Base-by-base conservation (phyloP, 2,888 invertebrate genomes). In the Frankliniella fusca region DNA sequence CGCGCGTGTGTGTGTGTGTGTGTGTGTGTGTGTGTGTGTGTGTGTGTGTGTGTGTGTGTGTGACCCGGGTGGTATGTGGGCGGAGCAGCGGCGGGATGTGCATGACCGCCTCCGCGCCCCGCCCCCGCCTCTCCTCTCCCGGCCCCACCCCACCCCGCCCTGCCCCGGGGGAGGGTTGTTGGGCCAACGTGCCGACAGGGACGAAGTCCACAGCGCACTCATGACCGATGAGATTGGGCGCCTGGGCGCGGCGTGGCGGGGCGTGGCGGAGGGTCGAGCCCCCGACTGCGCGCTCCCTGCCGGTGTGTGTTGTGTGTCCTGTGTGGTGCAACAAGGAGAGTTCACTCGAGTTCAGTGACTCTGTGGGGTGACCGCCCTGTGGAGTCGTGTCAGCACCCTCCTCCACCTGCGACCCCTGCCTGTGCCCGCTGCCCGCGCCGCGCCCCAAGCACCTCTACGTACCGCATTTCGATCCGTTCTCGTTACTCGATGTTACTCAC, bases 181-280 rank as follows among this genome's bases (percentile, higher is more conserved):
- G 70, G 70, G 23, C 27, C 70, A 27, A 76, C 70, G 23, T 9
- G 70, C 70, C 70, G 70, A 70, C 70, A 61, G 61, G 15, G 20
- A 18, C 20, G 11, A 9, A 15, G 61, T n/a, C 18, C 61, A 18
- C 18, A 18, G n/a, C 61, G 61, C 61, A 61, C 70, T 76, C 70
- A 76, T 76, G 70, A 76, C 70, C 70, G 70, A 76, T 76, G 70
- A 27, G 23, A 27, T 76, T 76, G 70, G 27, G 12, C 70, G n/a
- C n/a, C n/a, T n/a, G n/a, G n/a, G n/a, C n/a, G n/a, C 70, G 70
- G 70, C n/a, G 54, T 18, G 18, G 18, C 18, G n/a, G 61, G 18
- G 61, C 61, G 61, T n/a, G 61, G n/a, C 61, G 61, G 18, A 38
- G 38, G 61, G 12, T 54, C 54, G n/a, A 61, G 38, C 38, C 38